Evolutionary conservation across 2,797 vertebrate genomes (phyloP).

Genomic region (Tapera naevia): DNA sequence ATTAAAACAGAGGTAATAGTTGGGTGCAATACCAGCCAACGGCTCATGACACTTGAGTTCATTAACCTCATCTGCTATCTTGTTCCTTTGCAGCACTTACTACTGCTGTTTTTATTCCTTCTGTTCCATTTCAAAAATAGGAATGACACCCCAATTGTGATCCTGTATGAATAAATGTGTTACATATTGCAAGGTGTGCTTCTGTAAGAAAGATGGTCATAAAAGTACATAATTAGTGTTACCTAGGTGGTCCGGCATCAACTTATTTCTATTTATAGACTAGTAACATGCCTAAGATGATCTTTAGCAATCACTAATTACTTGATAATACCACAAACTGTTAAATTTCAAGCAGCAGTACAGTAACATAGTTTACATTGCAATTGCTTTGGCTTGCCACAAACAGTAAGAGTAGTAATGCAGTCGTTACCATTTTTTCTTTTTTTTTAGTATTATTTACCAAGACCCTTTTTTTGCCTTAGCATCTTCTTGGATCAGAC

Average conservation of each 20-base stretch:
- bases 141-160: not conserved
- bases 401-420: not conserved
- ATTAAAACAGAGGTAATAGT: not conserved
- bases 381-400: not conserved
- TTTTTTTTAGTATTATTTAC: not conserved
- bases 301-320: not conserved
- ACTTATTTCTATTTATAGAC: not conserved
- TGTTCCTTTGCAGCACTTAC: not conserved
- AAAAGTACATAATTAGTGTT: not conserved
- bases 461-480: not conserved
- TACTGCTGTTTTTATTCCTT: not conserved
- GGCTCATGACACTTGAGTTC: not conserved
- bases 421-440: not conserved
- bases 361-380: not conserved
- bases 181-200: not conserved
- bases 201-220: not conserved
- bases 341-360: not conserved
- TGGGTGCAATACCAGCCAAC: not conserved
- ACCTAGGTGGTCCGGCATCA: not conserved
- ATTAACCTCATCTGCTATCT: not conserved
- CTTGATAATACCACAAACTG: not conserved
- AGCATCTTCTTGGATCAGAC: conserved; percentile 6
- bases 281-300: not conserved
- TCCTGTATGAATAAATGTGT: not conserved
- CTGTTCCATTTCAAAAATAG: not conserved